Evolutionary conservation across 2,888 invertebrate species (phyloP), one percentile per base, ranked within the genome.

Genomic region (Caenorhabditis sp.): DNA sequence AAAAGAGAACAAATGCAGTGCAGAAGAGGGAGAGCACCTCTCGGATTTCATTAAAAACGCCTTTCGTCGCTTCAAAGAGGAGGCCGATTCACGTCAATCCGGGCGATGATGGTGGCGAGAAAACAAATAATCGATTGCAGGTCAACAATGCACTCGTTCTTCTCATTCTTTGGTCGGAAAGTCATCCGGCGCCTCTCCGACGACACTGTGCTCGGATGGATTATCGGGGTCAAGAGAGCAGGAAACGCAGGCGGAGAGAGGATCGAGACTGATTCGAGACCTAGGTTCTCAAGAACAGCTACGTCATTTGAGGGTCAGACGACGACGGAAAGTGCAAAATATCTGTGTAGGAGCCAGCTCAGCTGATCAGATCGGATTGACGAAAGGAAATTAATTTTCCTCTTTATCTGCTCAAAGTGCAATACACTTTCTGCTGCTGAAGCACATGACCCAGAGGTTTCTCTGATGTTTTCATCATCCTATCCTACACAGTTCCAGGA

Each of bases 61-160:
- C 35, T 35, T 35, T 55, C 65, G 32, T 52, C 58, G 46, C 48
- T 48, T 30, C 55, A 41, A 41, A 17, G 20, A n/a, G n/a, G 55
- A 65, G 55, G 46, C 26, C 58, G 68, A 68, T 68, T 68, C 68
- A 68, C 58, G 59, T 68, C 68, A 68, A 68, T 59, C 58, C 68
- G 59, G 52, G n/a, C n/a, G n/a, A n/a, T n/a, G n/a, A n/a, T 68
- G 68, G 68, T 30, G 30, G 35, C 50, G 68, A 68, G 68, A 58
- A 59, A 68, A 68, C 59, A 68, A 68, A 59, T 58, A 59, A 68
- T 59, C 68, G 26, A 68, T 66, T 66, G 56, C 41, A 50, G 66
- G 66, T 66, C 66, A 66, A 66, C 66, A 58, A 58, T 56, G 56
- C 56, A 56, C 56, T 39, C 26, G 11, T 13, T 27, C 53, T 32